Evolutionary conservation across 2,797 vertebrate species (phyloP).

Genomic region (Zalophus californianus): DNA sequence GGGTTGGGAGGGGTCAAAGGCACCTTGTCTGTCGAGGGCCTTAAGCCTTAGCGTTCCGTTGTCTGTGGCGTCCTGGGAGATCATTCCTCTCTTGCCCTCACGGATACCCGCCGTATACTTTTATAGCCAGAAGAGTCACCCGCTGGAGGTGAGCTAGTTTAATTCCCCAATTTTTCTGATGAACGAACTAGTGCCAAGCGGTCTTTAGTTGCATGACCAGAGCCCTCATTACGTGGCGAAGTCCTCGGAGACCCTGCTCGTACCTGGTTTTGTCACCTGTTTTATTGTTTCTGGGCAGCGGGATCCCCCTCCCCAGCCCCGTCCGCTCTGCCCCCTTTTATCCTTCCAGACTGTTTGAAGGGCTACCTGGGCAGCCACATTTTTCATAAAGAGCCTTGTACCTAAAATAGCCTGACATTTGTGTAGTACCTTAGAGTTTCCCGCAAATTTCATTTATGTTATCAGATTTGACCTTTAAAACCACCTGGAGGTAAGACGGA

Average conservation of each 20-base stretch:
- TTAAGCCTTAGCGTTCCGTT: background rate
- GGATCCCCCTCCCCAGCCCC: background rate
- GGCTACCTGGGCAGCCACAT: conserved; percentile 47
- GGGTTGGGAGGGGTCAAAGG: background rate
- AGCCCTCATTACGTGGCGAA: background rate
- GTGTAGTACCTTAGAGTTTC: background rate
- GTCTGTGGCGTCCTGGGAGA: background rate
- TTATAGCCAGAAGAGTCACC: background rate
- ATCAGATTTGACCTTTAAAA: conserved; percentile 66
- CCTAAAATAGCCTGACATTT: conserved; percentile 75
- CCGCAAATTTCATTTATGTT: conserved; percentile 36
- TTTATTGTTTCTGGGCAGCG: background rate
- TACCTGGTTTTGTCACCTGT: background rate
- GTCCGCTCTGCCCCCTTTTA: background rate
- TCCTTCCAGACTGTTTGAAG: background rate
- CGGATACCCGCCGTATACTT: too few species aligned
- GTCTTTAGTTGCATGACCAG: background rate
- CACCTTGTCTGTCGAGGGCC: background rate
- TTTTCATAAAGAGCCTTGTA: conserved; percentile 37
- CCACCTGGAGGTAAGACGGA: conserved; percentile 52
- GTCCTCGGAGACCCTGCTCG: background rate
- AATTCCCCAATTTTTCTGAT: background rate
- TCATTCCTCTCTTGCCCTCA: background rate
- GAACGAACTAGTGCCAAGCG: background rate
- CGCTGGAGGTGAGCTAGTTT: background rate